Conservation (phyloP, 2,113 vertebrate species). For the Corythornis madagascariensis region DNA sequence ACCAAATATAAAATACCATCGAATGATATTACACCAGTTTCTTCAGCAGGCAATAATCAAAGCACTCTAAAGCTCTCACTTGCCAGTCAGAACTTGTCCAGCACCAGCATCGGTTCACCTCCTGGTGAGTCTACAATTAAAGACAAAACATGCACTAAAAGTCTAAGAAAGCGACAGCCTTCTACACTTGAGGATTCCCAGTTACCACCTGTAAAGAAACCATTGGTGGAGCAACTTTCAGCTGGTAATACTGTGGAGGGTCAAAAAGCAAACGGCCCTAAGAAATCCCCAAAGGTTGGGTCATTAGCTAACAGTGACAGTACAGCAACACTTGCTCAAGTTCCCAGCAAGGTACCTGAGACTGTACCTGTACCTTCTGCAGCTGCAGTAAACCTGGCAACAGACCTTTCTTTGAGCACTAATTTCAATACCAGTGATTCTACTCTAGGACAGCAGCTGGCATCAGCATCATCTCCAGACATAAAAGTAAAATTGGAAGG, state of each 20-base stretch:
- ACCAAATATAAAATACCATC: slow-evolving; percentile 78
- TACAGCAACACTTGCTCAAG: slow-evolving; percentile 72
- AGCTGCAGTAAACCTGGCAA: slow-evolving; percentile 58
- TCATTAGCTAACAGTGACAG: slow-evolving; percentile 78
- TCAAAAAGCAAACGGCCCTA: slow-evolving; percentile 64
- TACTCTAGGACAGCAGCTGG: slow-evolving; percentile 76
- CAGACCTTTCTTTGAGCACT: slow-evolving; percentile 72
- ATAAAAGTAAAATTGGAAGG: slow-evolving; percentile 84
- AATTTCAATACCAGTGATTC: slow-evolving; percentile 73
- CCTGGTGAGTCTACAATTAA: slow-evolving; percentile 73
- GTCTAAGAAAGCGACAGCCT: slow-evolving; percentile 88
- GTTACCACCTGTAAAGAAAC: slow-evolving; percentile 89
- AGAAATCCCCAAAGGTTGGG: slow-evolving; percentile 73
- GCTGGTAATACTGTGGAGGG: slow-evolving; percentile 49
- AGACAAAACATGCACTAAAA: slow-evolving; percentile 84
- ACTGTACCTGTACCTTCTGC: slow-evolving; percentile 74
- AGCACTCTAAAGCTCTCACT: slow-evolving; percentile 76
- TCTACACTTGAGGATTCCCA: slow-evolving; percentile 84
- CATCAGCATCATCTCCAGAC: slow-evolving; percentile 78
- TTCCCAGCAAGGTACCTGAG: slow-evolving; percentile 73
- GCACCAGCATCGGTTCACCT: slow-evolving; percentile 77
- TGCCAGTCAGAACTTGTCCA: slow-evolving; percentile 74
- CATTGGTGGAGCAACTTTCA: slow-evolving; percentile 83
- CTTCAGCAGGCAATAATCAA: slow-evolving; percentile 80
- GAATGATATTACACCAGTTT: slow-evolving; percentile 71